phyloP scores from a whole-genome alignment of 2,888 invertebrate species.

The Pammene aurita region DNA sequence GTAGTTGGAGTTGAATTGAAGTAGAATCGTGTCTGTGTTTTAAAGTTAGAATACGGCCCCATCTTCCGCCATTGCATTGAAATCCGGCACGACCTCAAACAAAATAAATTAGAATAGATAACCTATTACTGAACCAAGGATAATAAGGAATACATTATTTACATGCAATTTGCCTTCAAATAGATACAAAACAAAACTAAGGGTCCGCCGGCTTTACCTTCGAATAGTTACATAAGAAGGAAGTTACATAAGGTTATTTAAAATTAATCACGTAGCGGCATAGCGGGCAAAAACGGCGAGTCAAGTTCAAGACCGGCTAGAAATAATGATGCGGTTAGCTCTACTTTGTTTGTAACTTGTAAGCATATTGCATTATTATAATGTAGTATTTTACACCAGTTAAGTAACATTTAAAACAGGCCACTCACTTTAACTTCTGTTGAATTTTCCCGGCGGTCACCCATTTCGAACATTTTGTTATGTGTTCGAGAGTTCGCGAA shows the following conservation, averaged over 20 bases:
- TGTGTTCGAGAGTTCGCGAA: no score
- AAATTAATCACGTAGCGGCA: conserved; percentile 43
- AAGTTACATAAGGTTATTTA: conserved; percentile 41
- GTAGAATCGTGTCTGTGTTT: no score
- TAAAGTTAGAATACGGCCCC: no score
- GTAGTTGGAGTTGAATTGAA: no score
- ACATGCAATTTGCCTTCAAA: conserved; percentile 6
- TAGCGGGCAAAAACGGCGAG: conserved; percentile 21
- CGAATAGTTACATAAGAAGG: conserved; percentile 40
- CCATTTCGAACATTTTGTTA: no score
- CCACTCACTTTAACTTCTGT: no score
- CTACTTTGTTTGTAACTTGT: conserved; percentile 11
- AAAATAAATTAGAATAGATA: background rate
- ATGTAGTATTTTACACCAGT: background rate
- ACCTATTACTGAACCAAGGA: no score
- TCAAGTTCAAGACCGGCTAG: conserved; percentile 36
- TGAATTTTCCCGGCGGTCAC: no score
- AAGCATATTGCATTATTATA: background rate
- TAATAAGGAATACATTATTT: background rate
- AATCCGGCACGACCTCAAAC: background rate
- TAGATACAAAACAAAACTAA: background rate
- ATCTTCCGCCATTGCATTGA: background rate
- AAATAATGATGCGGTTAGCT: conserved; percentile 16
- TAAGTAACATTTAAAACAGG: no score
- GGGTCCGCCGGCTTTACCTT: conserved; percentile 20